Conservation (phyloP, 2,113 vertebrate species). For the Nannobrachium achirus region DNA sequence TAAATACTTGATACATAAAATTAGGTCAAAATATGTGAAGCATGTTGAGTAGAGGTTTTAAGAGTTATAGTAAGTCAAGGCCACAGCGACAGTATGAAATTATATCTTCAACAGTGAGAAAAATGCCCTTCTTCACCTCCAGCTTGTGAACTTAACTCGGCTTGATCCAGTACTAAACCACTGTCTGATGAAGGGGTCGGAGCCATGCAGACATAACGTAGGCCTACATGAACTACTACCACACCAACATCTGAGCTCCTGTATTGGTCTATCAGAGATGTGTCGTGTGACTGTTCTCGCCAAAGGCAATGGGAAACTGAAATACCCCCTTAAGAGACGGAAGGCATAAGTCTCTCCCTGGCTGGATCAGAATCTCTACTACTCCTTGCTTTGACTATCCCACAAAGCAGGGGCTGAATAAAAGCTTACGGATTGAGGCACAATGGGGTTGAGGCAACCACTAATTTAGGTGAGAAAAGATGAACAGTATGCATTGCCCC, state of each 20-base stretch:
- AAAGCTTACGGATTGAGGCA: slow-evolving; percentile 69
- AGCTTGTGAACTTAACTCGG: slow-evolving; percentile 30
- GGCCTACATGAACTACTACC: slow-evolving; percentile 59
- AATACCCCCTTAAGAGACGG: neutral
- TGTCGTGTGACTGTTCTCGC: slow-evolving; percentile 59
- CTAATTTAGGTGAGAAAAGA: slow-evolving; percentile 29
- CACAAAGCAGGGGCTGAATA: slow-evolving; percentile 33
- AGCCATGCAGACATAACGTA: slow-evolving; percentile 15
- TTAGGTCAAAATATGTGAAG: slow-evolving; percentile 44
- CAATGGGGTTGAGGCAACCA: slow-evolving; percentile 63
- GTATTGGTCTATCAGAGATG: slow-evolving; percentile 59
- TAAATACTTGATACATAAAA: slow-evolving; percentile 49
- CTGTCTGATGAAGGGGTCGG: slow-evolving; percentile 40
- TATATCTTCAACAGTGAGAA: neutral
- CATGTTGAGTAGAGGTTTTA: slow-evolving; percentile 38
- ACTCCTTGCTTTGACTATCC: slow-evolving; percentile 12
- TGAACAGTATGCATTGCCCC: slow-evolving; percentile 10
- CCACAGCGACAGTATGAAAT: slow-evolving; percentile 4
- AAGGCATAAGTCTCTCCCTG: slow-evolving; percentile 1
- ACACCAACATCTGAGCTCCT: slow-evolving; percentile 64
- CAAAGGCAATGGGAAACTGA: slow-evolving; percentile 69
- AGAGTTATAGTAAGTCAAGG: slow-evolving; percentile 34
- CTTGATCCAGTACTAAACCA: slow-evolving; percentile 43
- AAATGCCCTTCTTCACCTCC: slow-evolving; percentile 12
- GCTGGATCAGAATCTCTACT: slow-evolving; percentile 9